Conservation (phyloP, 1,140 invertebrate genomes). For the Bombus pyrosoma region DNA sequence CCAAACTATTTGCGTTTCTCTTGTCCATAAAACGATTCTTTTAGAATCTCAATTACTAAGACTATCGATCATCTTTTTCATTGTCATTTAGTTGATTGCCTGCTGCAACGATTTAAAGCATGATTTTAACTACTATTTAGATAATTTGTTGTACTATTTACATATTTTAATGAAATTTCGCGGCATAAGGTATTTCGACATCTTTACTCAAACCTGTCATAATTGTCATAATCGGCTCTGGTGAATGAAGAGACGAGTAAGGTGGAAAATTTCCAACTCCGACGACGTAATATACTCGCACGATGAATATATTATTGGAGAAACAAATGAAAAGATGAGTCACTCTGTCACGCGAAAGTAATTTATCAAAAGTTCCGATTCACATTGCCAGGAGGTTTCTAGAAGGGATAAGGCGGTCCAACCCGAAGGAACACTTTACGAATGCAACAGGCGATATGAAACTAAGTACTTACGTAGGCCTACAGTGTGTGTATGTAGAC, state of each 20-base stretch:
- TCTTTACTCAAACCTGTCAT: background rate
- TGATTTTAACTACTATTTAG: background rate
- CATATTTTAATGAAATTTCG: background rate
- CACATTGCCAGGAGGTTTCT: constrained; percentile 20
- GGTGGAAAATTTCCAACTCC: background rate
- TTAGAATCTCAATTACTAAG: constrained; percentile 33
- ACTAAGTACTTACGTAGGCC: constrained; percentile 81
- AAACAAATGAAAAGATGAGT: constrained; percentile 66
- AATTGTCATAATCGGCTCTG: too few relatives aligned
- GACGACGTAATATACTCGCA: background rate
- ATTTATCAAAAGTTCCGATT: constrained; percentile 70
- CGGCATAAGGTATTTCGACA: background rate
- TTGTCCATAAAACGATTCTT: constrained; percentile 29
- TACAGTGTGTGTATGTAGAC: constrained; percentile 64
- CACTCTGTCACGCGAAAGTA: constrained; percentile 70
- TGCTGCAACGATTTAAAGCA: background rate
- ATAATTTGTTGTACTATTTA: background rate
- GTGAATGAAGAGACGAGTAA: background rate
- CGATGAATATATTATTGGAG: background rate
- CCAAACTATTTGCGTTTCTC: constrained; percentile 19
- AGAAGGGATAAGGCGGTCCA: constrained; percentile 58
- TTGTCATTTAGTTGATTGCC: too few relatives aligned
- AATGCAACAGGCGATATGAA: constrained; percentile 81
- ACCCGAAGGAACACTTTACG: constrained; percentile 73
- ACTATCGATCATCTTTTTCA: background rate